Evolutionary conservation across 1,140 invertebrate species (phyloP), one percentile per base, ranked within the genome.

Genomic region (Eufriesea mexicana): DNA sequence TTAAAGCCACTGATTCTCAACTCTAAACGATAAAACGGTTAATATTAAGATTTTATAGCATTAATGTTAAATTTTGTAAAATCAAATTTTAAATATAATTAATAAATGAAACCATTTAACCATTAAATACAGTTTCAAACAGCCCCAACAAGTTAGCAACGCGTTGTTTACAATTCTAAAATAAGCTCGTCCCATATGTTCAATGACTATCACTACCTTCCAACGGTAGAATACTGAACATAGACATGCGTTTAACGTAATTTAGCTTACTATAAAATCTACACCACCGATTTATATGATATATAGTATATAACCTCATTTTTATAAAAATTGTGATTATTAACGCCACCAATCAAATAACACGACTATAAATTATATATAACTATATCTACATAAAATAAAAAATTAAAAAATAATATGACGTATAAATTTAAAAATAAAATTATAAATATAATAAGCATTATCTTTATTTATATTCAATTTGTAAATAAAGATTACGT

Each of bases 101-200:
- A 51, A 2, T 7, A 45, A 42, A 67, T 42, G 12, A n/a, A n/a
- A 49, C 0, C 51, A 25, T 49, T n/a, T 18, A n/a, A 25, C 25
- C 2, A 23, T n/a, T 7, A 67, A 16, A 23, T n/a, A 18, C 42
- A 66, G 6, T 45, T 25, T 42, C 20, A 18, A 25, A 57, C 12
- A 67, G 8, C 14, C 14, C 2, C 9, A 18, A 23, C 23, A 47
- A 51, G 9, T 49, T 49, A 28, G 12, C 10, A 23, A 71, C 28
- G 16, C 14, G 10, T 28, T 49, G 10, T 51, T 23, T 25, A 45
- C 2, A 1, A 45, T 9, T 64, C 28, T 80, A 64, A 45, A 80
- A 74, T 80, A 73, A 79, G 35, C 18, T 54, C n/a, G 14, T 45
- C 73, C n/a, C 28, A 45, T 20, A 47, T 45, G 71, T 18, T 79